Conservation (phyloP, 2,113 vertebrate genomes). For the Cyanoderma ruficeps region DNA sequence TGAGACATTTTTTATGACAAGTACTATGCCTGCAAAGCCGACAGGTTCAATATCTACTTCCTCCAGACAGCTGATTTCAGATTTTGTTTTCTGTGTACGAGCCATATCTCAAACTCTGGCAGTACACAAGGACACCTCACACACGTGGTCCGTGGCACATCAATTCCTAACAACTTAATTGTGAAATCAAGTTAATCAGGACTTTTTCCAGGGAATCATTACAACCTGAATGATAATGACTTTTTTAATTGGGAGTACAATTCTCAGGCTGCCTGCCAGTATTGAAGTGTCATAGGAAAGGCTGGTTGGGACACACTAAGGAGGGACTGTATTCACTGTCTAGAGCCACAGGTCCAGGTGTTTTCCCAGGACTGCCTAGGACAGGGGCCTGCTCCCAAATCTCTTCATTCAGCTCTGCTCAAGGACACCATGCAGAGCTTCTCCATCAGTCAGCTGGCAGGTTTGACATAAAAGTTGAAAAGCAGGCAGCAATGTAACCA, state of each 20-base stretch:
- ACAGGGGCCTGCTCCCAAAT: background rate
- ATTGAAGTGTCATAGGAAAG: background rate
- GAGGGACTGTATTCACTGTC: background rate
- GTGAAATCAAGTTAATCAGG: background rate
- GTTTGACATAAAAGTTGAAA: background rate
- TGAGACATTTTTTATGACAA: background rate
- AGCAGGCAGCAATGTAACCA: background rate
- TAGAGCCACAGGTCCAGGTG: background rate
- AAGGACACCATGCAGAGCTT: background rate
- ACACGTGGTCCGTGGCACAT: fast-evolving
- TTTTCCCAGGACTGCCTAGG: background rate
- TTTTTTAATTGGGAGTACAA: background rate
- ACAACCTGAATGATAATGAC: background rate
- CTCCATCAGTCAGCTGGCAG: background rate
- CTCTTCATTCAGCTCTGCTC: background rate
- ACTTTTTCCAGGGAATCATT: background rate
- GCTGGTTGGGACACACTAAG: background rate
- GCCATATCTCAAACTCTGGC: background rate
- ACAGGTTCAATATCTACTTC: background rate
- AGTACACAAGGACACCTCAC: background rate
- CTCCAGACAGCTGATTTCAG: background rate
- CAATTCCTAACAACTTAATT: background rate
- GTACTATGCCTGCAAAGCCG: background rate
- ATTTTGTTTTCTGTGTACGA: background rate
- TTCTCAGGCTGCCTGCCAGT: background rate